phyloP scores from a whole-genome alignment of 2,888 invertebrate genomes.

The Cyclophora albipunctata region DNA sequence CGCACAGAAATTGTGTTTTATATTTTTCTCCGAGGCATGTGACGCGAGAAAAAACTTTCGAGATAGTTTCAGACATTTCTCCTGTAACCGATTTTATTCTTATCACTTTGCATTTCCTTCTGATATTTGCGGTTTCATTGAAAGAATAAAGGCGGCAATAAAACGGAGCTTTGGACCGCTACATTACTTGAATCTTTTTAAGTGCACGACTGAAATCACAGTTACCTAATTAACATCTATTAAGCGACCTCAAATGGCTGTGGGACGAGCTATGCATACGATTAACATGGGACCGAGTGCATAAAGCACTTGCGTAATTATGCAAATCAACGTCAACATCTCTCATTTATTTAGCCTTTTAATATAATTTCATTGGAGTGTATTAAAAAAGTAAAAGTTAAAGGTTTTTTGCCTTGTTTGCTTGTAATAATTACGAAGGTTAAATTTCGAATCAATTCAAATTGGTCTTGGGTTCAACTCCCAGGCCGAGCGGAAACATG shows the following conservation, averaged over 20 bases:
- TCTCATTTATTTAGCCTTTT: slow-evolving; percentile 41
- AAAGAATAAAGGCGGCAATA: too few species aligned
- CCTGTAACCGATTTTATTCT: slow-evolving; percentile 23
- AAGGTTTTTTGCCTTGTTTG: neutral
- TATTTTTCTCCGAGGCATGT: slow-evolving; percentile 53
- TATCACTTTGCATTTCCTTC: slow-evolving; percentile 1
- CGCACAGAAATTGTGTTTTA: slow-evolving; percentile 57
- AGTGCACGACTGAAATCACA: slow-evolving; percentile 14
- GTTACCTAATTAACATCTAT: slow-evolving; percentile 32
- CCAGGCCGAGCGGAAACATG: too few species aligned
- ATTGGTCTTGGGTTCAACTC: neutral
- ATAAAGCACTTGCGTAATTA: slow-evolving; percentile 54
- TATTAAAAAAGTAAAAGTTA: slow-evolving; percentile 15
- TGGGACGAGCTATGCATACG: slow-evolving; percentile 43
- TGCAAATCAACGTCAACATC: slow-evolving; percentile 46
- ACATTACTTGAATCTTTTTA: too few species aligned
- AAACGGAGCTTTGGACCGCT: too few species aligned
- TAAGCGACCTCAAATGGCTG: slow-evolving; percentile 35
- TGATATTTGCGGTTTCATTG: too few species aligned
- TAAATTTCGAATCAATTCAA: neutral
- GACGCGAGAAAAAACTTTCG: slow-evolving; percentile 52
- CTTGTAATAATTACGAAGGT: slow-evolving; percentile 8
- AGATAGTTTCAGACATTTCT: slow-evolving; percentile 43
- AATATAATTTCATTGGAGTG: slow-evolving; percentile 26
- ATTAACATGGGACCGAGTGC: slow-evolving; percentile 43